These are phyloP conservation scores for Pimephales promelas DNA, from an alignment of 2,113 vertebrate species.

Conservation along the genomic window DNA sequence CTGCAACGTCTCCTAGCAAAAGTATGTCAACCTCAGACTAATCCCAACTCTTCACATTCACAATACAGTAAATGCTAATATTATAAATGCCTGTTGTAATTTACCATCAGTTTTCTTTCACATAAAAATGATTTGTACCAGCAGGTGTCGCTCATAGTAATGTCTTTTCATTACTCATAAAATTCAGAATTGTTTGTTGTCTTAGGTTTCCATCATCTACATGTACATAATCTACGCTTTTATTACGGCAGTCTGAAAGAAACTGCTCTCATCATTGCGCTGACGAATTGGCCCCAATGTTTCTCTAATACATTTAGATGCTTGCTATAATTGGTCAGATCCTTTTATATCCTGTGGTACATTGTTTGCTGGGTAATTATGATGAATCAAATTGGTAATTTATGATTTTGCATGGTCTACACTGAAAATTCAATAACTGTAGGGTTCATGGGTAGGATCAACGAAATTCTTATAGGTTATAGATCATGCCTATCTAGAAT, in stretches of 20 bases:
- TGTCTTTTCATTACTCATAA: neutral
- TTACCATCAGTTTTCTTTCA: neutral
- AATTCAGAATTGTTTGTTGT: neutral
- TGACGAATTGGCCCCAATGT: neutral
- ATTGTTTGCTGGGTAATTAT: neutral
- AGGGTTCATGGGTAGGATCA: neutral
- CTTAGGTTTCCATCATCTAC: neutral
- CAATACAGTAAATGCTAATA: neutral
- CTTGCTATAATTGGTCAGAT: neutral
- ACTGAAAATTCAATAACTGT: too few species aligned
- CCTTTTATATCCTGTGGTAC: neutral
- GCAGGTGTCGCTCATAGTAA: neutral
- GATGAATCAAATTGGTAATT: neutral
- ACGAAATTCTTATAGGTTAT: neutral
- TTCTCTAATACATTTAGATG: neutral
- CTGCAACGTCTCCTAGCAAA: constrained; percentile 83
- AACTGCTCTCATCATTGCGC: neutral
- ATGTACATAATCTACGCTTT: neutral
- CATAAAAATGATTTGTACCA: neutral
- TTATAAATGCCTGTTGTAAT: neutral
- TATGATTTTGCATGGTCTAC: neutral
- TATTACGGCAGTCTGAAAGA: neutral
- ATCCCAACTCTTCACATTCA: neutral
- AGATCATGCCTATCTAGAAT: neutral
- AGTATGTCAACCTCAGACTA: constrained; percentile 66